phyloP scores from a whole-genome alignment of 2,888 invertebrate genomes.

The Keiferia lycopersicella region DNA sequence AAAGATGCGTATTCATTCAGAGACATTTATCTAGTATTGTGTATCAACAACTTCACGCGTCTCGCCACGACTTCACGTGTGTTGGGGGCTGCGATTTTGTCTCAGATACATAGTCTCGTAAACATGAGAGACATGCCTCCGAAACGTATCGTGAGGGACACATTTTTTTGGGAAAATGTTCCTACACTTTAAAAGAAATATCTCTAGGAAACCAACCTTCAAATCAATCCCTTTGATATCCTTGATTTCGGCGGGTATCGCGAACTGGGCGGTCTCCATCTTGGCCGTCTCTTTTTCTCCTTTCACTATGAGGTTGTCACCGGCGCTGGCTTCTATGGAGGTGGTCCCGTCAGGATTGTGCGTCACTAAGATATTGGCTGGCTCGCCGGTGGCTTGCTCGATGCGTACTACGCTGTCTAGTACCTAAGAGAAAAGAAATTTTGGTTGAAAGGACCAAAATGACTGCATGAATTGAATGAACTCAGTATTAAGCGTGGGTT shows the following conservation, averaged over 20 bases:
- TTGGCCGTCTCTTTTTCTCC: constrained; percentile 75
- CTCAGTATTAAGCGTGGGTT: too few relatives aligned
- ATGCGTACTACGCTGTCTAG: constrained; percentile 77
- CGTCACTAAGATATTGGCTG: constrained; percentile 75
- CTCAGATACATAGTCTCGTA: too few relatives aligned
- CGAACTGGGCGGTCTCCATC: constrained; percentile 72
- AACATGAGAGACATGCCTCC: too few relatives aligned
- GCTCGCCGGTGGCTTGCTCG: constrained; percentile 76
- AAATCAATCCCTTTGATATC: constrained; percentile 75
- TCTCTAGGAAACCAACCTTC: constrained; percentile 51
- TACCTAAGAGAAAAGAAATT: constrained; percentile 51
- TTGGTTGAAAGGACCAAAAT: not conserved
- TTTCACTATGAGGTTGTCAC: constrained; percentile 75
- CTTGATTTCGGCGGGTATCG: constrained; percentile 74
- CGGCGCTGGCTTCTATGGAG: constrained; percentile 73
- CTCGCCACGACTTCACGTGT: too few relatives aligned
- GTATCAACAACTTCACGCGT: too few relatives aligned
- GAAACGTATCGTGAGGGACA: too few relatives aligned
- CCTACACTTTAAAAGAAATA: too few relatives aligned
- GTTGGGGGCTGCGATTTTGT: too few relatives aligned
- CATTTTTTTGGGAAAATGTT: too few relatives aligned
- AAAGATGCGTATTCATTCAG: too few relatives aligned
- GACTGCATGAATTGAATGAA: too few relatives aligned
- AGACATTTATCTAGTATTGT: too few relatives aligned
- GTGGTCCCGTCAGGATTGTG: constrained; percentile 78